Conservation (phyloP, 2,888 invertebrate species). For the Mimachlamys varia region DNA sequence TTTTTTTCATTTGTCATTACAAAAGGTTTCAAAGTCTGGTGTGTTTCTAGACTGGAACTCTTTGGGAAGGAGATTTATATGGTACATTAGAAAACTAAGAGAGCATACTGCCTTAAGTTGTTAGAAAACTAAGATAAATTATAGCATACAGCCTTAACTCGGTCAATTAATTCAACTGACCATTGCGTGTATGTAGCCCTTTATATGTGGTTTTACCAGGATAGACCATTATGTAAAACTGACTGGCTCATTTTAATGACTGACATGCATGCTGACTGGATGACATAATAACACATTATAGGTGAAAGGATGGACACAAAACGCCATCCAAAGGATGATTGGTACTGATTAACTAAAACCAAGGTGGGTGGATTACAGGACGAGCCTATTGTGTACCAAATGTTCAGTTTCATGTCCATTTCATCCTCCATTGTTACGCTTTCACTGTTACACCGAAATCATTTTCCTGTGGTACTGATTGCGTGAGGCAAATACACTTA, state of each 20-base stretch:
- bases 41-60: too few relatives aligned
- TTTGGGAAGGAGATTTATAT: too few relatives aligned
- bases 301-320: constrained; percentile 15
- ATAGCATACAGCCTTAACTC: too few relatives aligned
- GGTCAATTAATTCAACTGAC: too few relatives aligned
- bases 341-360: background rate
- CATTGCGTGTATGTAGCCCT: too few relatives aligned
- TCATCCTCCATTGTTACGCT: background rate
- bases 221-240: background rate
- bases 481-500: constrained; percentile 7
- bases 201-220: too few relatives aligned
- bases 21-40: too few relatives aligned
- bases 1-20: too few relatives aligned
- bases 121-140: too few relatives aligned
- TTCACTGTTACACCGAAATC: background rate
- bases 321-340: background rate
- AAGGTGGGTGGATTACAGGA: background rate
- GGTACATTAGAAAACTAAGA: too few relatives aligned
- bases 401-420: background rate
- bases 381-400: background rate
- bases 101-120: too few relatives aligned
- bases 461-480: background rate
- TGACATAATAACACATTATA: constrained; percentile 28
- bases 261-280: background rate
- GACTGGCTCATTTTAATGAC: background rate